Percentiles rank a stretch among this genome's conserved stretches.
These are phyloP conservation scores for Periparus ater DNA, from an alignment of 2,797 vertebrate genomes.

Conservation along the genomic window DNA sequence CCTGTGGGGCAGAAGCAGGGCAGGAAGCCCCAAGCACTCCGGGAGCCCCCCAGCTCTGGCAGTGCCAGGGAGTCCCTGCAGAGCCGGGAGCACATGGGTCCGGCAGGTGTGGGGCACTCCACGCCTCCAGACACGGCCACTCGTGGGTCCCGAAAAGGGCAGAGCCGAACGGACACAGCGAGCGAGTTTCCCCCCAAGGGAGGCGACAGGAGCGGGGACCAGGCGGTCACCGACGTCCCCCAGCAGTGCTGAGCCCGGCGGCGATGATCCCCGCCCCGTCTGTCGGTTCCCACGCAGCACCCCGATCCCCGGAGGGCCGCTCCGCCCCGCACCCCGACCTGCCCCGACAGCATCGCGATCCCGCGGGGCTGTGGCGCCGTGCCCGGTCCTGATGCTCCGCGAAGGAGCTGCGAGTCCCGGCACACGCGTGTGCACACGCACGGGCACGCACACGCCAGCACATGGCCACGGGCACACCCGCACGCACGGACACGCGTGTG, in stretches of 20 bases:
- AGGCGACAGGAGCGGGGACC: neutral
- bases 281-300: neutral
- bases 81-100: neutral
- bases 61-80: neutral
- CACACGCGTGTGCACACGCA: neutral
- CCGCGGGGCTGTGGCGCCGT: neutral
- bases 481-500: constrained; percentile 1
- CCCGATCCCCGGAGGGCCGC: neutral
- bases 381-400: neutral
- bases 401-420: neutral
- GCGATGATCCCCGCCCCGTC: neutral
- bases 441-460: neutral
- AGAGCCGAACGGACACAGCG: neutral
- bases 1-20: neutral
- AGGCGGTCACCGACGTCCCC: neutral
- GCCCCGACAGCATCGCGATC: neutral
- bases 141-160: neutral
- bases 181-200: neutral
- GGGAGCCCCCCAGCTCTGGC: neutral
- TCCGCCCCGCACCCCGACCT: neutral
- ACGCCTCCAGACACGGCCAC: neutral
- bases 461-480: constrained; percentile 8
- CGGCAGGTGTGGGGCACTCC: neutral
- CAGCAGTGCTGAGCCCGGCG: neutral
- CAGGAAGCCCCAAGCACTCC: fast-evolving